Evolutionary conservation across 2,888 invertebrate species (phyloP).

Genomic region (Odontothrips loti): DNA sequence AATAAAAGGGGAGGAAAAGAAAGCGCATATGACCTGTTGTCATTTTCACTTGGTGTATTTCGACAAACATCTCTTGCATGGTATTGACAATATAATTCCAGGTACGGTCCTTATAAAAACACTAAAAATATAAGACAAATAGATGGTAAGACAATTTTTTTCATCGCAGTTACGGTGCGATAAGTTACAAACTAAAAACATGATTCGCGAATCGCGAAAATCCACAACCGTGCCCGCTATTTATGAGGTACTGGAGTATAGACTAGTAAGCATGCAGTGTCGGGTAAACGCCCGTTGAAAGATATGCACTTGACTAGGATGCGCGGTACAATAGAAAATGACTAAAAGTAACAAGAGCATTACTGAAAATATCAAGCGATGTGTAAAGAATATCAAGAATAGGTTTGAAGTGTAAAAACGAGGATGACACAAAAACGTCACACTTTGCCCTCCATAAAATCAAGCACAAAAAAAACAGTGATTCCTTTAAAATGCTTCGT

Average conservation of each 20-base stretch:
- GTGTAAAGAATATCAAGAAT: not conserved
- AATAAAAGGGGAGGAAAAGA: no score
- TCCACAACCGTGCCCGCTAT: slow-evolving; percentile 1
- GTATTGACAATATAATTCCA: not conserved
- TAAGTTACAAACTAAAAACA: not conserved
- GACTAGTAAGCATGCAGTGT: slow-evolving; percentile 15
- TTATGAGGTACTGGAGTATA: not conserved
- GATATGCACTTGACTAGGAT: slow-evolving; percentile 6
- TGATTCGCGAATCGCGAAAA: not conserved
- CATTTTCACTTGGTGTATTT: not conserved
- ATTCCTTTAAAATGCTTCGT: no score
- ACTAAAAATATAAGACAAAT: not conserved
- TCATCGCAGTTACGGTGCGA: not conserved
- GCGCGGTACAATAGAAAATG: not conserved
- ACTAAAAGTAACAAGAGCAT: not conserved
- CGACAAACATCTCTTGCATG: not conserved
- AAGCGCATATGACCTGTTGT: not conserved
- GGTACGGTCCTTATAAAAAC: not conserved
- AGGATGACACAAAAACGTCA: no score
- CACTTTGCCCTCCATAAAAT: no score
- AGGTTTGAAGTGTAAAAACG: no score
- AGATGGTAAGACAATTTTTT: not conserved
- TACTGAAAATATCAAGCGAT: not conserved
- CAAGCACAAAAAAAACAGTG: no score
- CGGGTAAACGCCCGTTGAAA: not conserved